phyloP scores from a whole-genome alignment of 2,888 invertebrate species.

The Drosophila neonasuta region DNA sequence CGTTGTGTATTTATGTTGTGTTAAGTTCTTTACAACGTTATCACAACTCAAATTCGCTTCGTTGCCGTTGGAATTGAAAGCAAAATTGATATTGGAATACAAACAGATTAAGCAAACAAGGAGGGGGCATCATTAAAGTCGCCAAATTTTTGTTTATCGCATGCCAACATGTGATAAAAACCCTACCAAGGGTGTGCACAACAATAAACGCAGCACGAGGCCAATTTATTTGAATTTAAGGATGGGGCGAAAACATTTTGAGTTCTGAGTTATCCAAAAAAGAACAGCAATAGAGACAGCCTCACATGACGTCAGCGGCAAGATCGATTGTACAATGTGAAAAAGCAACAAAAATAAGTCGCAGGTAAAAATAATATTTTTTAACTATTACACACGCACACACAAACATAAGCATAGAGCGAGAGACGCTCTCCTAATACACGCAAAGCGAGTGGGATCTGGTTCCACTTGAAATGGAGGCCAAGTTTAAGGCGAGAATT shows the following conservation, averaged over 20 bases:
- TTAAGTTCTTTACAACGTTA: constrained; percentile 10
- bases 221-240: constrained; percentile 1
- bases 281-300: neutral
- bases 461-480: constrained; percentile 71
- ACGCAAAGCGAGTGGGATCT: constrained; percentile 51
- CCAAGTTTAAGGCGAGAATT: constrained; percentile 40
- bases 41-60: constrained; percentile 12
- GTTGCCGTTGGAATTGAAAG: constrained; percentile 13
- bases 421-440: neutral
- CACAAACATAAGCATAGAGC: constrained; percentile 6
- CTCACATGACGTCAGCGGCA: constrained; percentile 13
- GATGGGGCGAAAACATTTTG: neutral
- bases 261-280: constrained; percentile 1
- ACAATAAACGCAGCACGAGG: neutral
- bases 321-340: constrained; percentile 5
- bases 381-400: constrained; percentile 18
- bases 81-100: constrained; percentile 17
- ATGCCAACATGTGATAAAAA: constrained; percentile 53
- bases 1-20: neutral
- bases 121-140: constrained; percentile 29
- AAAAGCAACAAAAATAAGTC: neutral
- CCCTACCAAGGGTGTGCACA: constrained; percentile 8
- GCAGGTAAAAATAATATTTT: constrained; percentile 14
- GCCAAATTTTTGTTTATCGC: constrained; percentile 47
- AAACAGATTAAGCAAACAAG: constrained; percentile 27